Evolutionary conservation across 37 sponge, comb jelly and placozoan genomes (phyloP).

Genomic region (Cladorhizidae sp.): DNA sequence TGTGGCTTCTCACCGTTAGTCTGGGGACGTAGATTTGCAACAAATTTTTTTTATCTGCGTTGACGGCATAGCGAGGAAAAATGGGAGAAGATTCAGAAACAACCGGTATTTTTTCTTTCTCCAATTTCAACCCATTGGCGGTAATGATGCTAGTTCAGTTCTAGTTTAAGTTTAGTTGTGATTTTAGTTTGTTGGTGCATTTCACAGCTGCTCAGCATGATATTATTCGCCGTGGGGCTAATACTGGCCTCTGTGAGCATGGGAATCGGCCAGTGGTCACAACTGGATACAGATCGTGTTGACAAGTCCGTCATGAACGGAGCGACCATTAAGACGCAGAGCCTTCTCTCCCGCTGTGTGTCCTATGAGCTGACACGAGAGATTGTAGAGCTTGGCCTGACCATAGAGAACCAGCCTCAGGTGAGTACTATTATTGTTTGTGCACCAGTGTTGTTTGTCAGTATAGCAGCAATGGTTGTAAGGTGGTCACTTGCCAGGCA

Average conservation of each 20-base stretch:
- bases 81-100: no score
- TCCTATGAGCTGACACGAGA: slow-evolving; percentile 20
- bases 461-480: no score
- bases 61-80: no score
- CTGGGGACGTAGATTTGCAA: no score
- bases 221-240: slow-evolving; percentile 38
- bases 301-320: slow-evolving; percentile 2
- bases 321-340: slow-evolving; percentile 27
- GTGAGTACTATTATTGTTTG: no score
- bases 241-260: slow-evolving; percentile 47
- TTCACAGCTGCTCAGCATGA: slow-evolving; percentile 41
- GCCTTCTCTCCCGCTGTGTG: slow-evolving; percentile 43
- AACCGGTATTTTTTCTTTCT: slow-evolving; percentile 16
- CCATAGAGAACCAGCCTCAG: slow-evolving; percentile 17
- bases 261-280: slow-evolving; percentile 51
- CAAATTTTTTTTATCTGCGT: no score
- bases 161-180: neutral
- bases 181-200: neutral
- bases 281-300: slow-evolving; percentile 31
- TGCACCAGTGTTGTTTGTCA: no score
- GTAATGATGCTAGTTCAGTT: slow-evolving; percentile 20
- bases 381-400: slow-evolving; percentile 16
- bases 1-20: no score
- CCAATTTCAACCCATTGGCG: slow-evolving; percentile 54
- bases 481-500: no score